These are phyloP conservation scores for Agonopterix heracliana DNA, from an alignment of 2,888 invertebrate genomes.

Conservation along the genomic window DNA sequence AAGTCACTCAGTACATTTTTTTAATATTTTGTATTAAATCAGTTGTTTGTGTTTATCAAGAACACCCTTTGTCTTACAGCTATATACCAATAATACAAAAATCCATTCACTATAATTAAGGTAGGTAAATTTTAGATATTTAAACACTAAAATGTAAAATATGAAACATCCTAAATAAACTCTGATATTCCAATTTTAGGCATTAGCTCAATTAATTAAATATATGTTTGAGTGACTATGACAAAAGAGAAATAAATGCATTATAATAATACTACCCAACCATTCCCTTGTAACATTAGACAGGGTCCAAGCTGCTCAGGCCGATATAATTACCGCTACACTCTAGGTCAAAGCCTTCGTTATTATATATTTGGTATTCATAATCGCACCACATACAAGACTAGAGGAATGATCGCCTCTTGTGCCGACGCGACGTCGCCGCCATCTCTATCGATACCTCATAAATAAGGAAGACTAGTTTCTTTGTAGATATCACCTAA, in stretches of 20 bases:
- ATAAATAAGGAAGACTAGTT: slow-evolving; percentile 73
- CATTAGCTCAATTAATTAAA: slow-evolving; percentile 74
- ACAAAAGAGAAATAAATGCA: slow-evolving; percentile 74
- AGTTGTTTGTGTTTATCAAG: slow-evolving; percentile 70
- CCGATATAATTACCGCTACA: slow-evolving; percentile 51
- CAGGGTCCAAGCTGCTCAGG: slow-evolving; percentile 70
- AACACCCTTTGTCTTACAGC: slow-evolving; percentile 73
- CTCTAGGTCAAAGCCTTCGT: slow-evolving; percentile 66
- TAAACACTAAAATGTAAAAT: slow-evolving; percentile 76
- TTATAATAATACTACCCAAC: slow-evolving; percentile 71
- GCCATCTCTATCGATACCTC: slow-evolving; percentile 39
- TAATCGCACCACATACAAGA: slow-evolving; percentile 73
- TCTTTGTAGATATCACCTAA: slow-evolving; percentile 72
- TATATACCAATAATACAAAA: slow-evolving; percentile 76
- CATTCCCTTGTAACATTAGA: slow-evolving; percentile 55
- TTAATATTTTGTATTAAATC: slow-evolving; percentile 69
- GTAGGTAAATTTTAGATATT: slow-evolving; percentile 77
- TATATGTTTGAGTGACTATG: slow-evolving; percentile 75
- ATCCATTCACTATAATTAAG: slow-evolving; percentile 75
- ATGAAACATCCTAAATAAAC: slow-evolving; percentile 76
- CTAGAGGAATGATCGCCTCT: slow-evolving; percentile 75
- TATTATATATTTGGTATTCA: slow-evolving; percentile 73
- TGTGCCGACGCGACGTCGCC: slow-evolving; percentile 37
- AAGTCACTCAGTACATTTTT: slow-evolving; percentile 75
- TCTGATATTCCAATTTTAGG: slow-evolving; percentile 77